Evolutionary conservation across 1,140 invertebrate species (phyloP), one percentile per base, ranked within the genome.

Genomic region (Trigoniulus corallinus): DNA sequence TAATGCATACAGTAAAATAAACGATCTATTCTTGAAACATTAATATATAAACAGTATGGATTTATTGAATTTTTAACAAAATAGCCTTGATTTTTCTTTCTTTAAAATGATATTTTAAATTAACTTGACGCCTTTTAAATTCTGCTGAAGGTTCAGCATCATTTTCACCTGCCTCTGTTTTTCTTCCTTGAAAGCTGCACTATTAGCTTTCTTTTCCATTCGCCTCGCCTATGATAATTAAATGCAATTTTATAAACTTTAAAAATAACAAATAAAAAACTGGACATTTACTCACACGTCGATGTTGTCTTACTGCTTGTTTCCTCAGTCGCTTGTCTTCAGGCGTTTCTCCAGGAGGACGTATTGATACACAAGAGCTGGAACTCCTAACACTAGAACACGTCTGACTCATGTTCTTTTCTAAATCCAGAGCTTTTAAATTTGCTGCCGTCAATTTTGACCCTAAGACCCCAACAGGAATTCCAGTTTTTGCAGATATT

Each of bases 121-220:
- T n/a, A n/a, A n/a, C n/a, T n/a, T 61, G 10, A 62, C 43, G n/a
- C 57, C 80, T 64, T 83, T 79, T 54, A 82, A 63, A 64, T 82
- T 84, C 59, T 74, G 73, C 60, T 64, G 76, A 56, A 81, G 80
- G 61, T 87, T 87, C 50, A 84, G 66, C 53, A 76, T 65, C 48
- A 84, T 78, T 62, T 84, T 84, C 59, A 82, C 79, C 64, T 86
- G 81, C 27, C 75, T 66, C 61, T 84, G 85, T 66, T 84, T 82
- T 64, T 94, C 87, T 56, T 86, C 80, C 63, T 87, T 89, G 64
- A 95, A 95, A 0, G 85, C 85, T 52, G 77, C 64, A 22, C 74
- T 77, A 62, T 92, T 94, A 0, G 78, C 73, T 63, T 95, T 95
- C 65, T 82, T 84, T 62, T 95, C 89, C 51, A 79, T 61, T 63